Conservation (phyloP, 2,797 vertebrate genomes). For the Xenopus petersii region DNA sequence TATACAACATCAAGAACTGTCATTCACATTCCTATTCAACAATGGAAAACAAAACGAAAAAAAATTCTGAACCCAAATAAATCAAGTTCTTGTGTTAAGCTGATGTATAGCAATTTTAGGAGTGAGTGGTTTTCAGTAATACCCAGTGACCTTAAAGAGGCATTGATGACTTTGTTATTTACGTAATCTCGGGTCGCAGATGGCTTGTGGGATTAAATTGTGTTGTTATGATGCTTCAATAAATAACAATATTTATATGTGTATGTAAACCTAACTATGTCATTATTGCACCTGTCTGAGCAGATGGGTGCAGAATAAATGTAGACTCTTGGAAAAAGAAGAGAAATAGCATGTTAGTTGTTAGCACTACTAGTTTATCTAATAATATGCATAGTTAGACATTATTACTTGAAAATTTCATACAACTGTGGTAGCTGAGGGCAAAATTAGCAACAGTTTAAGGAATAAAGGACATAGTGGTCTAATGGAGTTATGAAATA, state of each 20-base stretch:
- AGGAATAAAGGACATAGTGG: no score
- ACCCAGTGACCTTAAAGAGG: not conserved
- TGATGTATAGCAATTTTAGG: not conserved
- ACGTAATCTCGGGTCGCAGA: slow-evolving; percentile 13
- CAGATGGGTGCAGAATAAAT: not conserved
- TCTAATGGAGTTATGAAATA: no score
- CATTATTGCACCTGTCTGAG: slow-evolving; percentile 1
- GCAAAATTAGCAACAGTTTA: no score
- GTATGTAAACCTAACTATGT: slow-evolving; percentile 1
- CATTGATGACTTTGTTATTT: not conserved
- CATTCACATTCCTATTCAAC: no score
- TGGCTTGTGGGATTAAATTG: slow-evolving; percentile 6
- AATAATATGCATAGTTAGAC: no score
- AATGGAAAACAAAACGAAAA: no score
- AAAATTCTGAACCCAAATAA: no score
- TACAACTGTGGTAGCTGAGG: no score
- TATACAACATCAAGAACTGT: no score
- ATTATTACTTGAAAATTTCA: no score
- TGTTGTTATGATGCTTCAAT: not conserved
- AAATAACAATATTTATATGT: slow-evolving; percentile 9
- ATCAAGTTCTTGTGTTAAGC: no score
- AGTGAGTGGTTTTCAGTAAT: not conserved
- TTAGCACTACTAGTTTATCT: not conserved
- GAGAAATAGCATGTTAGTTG: not conserved
- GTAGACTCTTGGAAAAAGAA: not conserved